Evolutionary conservation across 2,797 vertebrate genomes (phyloP), one percentile per base, ranked within the genome.

Genomic region (Enteromius thamalakanensis): DNA sequence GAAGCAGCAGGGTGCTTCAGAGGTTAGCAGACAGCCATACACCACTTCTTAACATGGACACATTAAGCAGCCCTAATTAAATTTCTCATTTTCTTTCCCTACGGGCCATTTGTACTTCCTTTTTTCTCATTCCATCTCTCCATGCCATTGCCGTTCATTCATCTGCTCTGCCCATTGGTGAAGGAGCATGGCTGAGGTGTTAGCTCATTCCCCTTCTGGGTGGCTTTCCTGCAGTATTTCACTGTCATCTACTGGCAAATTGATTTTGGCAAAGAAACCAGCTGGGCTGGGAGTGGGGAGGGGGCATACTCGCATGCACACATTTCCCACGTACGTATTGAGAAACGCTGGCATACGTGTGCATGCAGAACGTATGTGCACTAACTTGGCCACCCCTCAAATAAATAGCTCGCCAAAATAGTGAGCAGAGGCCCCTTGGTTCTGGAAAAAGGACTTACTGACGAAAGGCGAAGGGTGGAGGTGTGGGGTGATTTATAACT

Each of bases 211-310:
- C 92, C 90, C 91, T 94, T 92, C 93, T 94, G 94, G 94, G 94
- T 95, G 94, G 94, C 93, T 95, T 93, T 94, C 90, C 93, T 93
- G 93, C 91, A 92, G 92, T 94, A 94, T 93, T 93, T 94, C 94
- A 94, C 91, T 94, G 92, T 94, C 94, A 94, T 94, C 90, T 92
- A 92, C 89, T 94, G 93, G 93, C 92, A 94, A 90, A 80, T 87
- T 87, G 89, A 83, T 90, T 91, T 84, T 85, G 87, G 76, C 84
- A 86, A 55, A 55, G 81, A 79, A 51, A 75, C 21, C 69, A 76
- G 80, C 77, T 83, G 69, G 49, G 72, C 26, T 55, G 76, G 47
- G 79, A 76, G 81, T 69, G 81, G 58, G 83, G 85, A 70, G 87
- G 88, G 91, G 92, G 45, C 45, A 14, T 83, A 88, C 80, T 86